A percentile compares a stretch with the other conserved stretches of the same genome.
Conservation (phyloP, 2,888 invertebrate species). For the Drepanosiphum platanoidis region DNA sequence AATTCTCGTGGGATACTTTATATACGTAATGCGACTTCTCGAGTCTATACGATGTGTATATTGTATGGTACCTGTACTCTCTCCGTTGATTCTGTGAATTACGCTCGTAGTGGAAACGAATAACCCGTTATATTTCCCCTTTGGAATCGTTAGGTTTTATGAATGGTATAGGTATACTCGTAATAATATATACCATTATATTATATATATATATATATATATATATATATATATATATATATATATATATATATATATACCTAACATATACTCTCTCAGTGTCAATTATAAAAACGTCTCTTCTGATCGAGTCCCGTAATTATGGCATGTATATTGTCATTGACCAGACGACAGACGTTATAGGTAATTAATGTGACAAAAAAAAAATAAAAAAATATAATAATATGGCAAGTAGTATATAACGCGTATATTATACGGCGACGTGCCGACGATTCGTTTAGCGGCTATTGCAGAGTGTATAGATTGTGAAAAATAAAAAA, state of each 20-base stretch:
- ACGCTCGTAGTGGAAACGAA: conserved; percentile 11
- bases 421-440: background rate
- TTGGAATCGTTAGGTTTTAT: conserved; percentile 21
- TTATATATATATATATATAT: no score
- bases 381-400: background rate
- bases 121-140: conserved; percentile 15
- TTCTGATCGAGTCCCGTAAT: background rate
- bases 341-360: background rate
- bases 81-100: conserved; percentile 34
- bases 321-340: no score
- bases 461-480: no score
- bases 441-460: background rate
- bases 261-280: background rate
- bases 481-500: background rate
- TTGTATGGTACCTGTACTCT: background rate
- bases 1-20: no score
- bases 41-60: background rate
- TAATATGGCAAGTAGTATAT: background rate
- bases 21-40: no score
- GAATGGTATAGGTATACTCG: conserved; percentile 23
- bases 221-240: no score
- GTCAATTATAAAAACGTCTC: background rate
- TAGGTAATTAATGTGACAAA: background rate
- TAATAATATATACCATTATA: no score
- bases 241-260: no score